Base-by-base conservation (phyloP, 2,113 vertebrate genomes). In the Scomber colias region DNA sequence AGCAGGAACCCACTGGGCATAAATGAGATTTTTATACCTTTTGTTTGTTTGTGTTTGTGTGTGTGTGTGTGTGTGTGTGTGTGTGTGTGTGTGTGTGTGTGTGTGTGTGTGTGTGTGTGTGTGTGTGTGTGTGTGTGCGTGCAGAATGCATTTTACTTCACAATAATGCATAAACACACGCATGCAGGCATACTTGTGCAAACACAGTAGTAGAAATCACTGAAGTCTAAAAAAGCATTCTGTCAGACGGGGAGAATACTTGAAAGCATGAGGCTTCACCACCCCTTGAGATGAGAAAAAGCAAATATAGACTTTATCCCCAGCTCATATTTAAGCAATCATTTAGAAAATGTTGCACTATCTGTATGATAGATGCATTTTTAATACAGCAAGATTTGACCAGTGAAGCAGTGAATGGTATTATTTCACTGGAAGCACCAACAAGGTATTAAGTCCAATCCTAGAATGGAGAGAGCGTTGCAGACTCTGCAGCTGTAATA, bases 11-110 rank as follows among this genome's bases (percentile, higher is more conserved):
- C 82, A 69, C 59, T 62, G 62, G 4, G 57, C 16, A 83, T 82
- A 85, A 74, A 83, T 17, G 3, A 35, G 48, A 53, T 60, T 86
- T 86, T 70, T 77, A 77, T 73, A 77, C 63, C 49, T 76, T 71
- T 67, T 67, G 65, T 67, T 17, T 27, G 55, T 40, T 7, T 9
- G 35, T 35, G 35, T 75, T 15, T 59, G 59, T 73, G 13, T 68
- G 65, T 66, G 14, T 66, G 46, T 44, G 30, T 56, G 24, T 44
- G 50, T 59, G 56, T 46, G 60, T 71, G 53, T 44, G 56, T 11
- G 11, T 53, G 12, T 21, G 60, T 44, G 48, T 63, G 46, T 27
- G 55, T 35, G 35, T 8, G 35, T 35, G 35, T 75, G n/a, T 59
- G 59, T 73, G 13, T 68, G 65, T 66, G 14, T 66, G 46, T 44